Conservation (phyloP, 2,113 vertebrate genomes). For the Columba livia region DNA sequence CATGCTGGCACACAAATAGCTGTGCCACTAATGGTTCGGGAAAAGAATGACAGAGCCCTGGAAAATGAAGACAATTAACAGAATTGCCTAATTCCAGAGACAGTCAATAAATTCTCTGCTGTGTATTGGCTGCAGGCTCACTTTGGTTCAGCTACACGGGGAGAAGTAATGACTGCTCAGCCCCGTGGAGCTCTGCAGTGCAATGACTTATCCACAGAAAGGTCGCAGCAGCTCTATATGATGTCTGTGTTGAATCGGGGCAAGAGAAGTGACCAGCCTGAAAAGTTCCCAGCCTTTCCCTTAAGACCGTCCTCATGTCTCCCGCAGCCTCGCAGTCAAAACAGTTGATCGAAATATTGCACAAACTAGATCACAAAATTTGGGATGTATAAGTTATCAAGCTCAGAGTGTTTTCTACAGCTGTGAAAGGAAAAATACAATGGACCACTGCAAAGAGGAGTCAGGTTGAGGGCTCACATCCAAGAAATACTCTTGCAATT, state of each 20-base stretch:
- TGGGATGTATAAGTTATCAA: neutral
- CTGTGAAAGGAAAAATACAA: neutral
- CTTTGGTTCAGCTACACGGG: neutral
- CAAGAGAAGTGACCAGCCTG: neutral
- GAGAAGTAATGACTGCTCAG: neutral
- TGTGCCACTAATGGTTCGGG: neutral
- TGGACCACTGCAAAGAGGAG: neutral
- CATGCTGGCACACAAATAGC: slow-evolving; percentile 7
- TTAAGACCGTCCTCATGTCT: neutral
- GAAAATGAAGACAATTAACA: slow-evolving; percentile 5
- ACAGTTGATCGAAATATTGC: neutral
- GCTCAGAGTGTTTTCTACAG: neutral
- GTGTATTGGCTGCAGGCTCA: neutral
- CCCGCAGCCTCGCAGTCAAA: neutral
- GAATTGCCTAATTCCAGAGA: slow-evolving; percentile 30
- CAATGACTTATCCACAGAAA: neutral
- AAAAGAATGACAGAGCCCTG: neutral
- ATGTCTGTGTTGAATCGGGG: neutral
- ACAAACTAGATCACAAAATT: rapidly evolving
- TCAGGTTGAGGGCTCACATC: neutral
- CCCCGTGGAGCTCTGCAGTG: neutral
- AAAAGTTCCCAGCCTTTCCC: neutral
- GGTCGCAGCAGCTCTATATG: neutral
- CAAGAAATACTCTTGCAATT: neutral
- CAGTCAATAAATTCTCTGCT: neutral